phyloP scores from a whole-genome alignment of 1,140 invertebrate genomes.

The Acyrthosiphon pisum region DNA sequence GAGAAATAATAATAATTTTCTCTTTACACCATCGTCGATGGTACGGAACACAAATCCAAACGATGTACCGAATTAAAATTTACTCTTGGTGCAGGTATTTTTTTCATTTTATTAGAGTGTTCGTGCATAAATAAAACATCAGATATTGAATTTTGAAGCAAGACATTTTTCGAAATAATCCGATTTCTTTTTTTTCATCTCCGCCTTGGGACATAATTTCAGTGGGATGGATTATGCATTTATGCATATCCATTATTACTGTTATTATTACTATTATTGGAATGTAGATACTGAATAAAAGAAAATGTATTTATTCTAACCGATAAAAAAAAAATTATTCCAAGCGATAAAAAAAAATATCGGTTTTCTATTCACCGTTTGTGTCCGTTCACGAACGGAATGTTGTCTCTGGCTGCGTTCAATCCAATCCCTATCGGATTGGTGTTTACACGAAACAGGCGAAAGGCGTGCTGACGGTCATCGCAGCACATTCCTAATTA shows the following conservation, averaged over 20 bases:
- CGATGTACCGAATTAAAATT: not conserved
- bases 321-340: not conserved
- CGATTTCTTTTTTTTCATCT: not conserved
- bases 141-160: not conserved
- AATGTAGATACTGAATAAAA: not conserved
- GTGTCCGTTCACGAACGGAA: not conserved
- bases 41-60: not conserved
- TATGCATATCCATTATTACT: not conserved
- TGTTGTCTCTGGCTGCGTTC: not conserved
- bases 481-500: not conserved
- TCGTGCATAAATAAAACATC: not conserved
- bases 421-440: not conserved
- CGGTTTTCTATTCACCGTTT: not conserved
- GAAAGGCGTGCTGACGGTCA: not conserved
- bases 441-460: not conserved
- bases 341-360: not conserved
- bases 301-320: not conserved
- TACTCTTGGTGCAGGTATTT: not conserved
- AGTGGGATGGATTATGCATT: not conserved
- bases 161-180: not conserved
- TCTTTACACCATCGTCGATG: not conserved
- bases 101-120: not conserved
- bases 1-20: constrained; percentile 12
- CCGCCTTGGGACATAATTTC: not conserved
- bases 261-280: not conserved